A percentile compares a stretch with the other conserved stretches of the same genome.
Evolutionary conservation across 92 coral and sea anemone species (phyloP).

Genomic region (Nematostella vectensis): DNA sequence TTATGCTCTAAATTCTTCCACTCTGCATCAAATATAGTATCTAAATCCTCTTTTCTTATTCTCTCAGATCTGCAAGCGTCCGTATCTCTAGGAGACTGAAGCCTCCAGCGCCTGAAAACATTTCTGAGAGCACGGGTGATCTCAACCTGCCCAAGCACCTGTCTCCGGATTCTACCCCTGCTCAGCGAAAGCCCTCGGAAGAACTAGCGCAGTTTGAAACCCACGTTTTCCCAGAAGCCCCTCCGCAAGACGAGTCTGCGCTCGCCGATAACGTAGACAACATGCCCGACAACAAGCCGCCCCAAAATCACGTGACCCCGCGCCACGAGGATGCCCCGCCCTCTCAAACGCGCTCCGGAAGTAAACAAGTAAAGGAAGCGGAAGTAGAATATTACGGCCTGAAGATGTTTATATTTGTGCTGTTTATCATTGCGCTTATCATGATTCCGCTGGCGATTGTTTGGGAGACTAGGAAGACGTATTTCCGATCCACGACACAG

Average conservation of each 20-base stretch:
- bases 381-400: slow-evolving; percentile 80
- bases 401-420: slow-evolving; percentile 81
- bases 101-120: slow-evolving; percentile 49
- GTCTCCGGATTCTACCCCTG: slow-evolving; percentile 20
- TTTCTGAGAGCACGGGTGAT: slow-evolving; percentile 72
- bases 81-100: slow-evolving; percentile 79
- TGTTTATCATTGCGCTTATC: slow-evolving; percentile 79
- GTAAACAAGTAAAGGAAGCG: slow-evolving; percentile 22
- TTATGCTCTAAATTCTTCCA: too few species aligned
- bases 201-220: slow-evolving; percentile 86
- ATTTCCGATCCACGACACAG: slow-evolving; percentile 66
- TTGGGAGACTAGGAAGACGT: slow-evolving; percentile 78
- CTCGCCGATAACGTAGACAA: slow-evolving; percentile 20
- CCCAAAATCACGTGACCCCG: slow-evolving; percentile 46
- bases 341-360: slow-evolving; percentile 2
- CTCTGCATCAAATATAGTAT: too few species aligned
- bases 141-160: slow-evolving; percentile 47
- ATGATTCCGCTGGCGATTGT: slow-evolving; percentile 91
- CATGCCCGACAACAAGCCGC: slow-evolving; percentile 37
- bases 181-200: slow-evolving; percentile 28
- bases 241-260: slow-evolving; percentile 52
- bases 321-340: slow-evolving; percentile 17
- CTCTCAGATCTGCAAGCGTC: slow-evolving; percentile 82
- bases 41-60: too few species aligned
- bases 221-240: slow-evolving; percentile 73